Conservation (phyloP, 2,113 vertebrate genomes). For the Lamprotornis superbus region DNA sequence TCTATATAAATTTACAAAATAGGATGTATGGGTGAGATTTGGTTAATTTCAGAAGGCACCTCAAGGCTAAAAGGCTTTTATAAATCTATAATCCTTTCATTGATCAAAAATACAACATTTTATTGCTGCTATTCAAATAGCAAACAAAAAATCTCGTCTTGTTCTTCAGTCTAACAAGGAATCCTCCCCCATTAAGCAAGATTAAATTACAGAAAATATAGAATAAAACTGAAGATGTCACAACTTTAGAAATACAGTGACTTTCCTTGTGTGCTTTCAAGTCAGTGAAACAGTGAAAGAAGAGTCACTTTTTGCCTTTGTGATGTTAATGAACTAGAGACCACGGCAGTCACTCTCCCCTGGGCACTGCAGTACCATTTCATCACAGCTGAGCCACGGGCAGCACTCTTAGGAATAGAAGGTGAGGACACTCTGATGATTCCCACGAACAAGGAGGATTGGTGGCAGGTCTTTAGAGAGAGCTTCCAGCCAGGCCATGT, state of each 20-base stretch:
- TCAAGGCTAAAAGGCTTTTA: slow-evolving; percentile 93
- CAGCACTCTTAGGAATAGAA: slow-evolving; percentile 90
- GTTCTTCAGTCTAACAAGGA: slow-evolving; percentile 74
- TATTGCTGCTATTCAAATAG: slow-evolving; percentile 91
- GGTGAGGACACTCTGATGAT: slow-evolving; percentile 98
- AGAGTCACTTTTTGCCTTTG: slow-evolving; percentile 75
- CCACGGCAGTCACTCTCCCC: slow-evolving; percentile 53
- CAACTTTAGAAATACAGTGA: slow-evolving; percentile 68
- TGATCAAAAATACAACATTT: slow-evolving; percentile 81
- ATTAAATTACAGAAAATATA: slow-evolving; percentile 72
- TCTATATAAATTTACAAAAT: slow-evolving; percentile 83
- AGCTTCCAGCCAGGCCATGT: slow-evolving; percentile 96
- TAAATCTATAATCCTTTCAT: slow-evolving; percentile 85
- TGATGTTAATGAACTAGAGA: slow-evolving; percentile 61
- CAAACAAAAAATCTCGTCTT: slow-evolving; percentile 78
- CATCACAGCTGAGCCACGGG: slow-evolving; percentile 12
- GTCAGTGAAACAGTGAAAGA: slow-evolving; percentile 76
- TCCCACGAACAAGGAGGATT: slow-evolving; percentile 92
- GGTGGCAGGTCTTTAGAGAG: slow-evolving; percentile 94
- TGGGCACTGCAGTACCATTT: slow-evolving; percentile 72
- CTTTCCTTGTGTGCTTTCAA: slow-evolving; percentile 82
- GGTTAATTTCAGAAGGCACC: slow-evolving; percentile 96
- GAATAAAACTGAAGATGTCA: slow-evolving; percentile 74
- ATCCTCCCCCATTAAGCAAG: slow-evolving; percentile 71
- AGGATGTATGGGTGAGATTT: slow-evolving; percentile 79